Conservation (phyloP, 1,140 invertebrate genomes). For the Drosophila malerkotliana region DNA sequence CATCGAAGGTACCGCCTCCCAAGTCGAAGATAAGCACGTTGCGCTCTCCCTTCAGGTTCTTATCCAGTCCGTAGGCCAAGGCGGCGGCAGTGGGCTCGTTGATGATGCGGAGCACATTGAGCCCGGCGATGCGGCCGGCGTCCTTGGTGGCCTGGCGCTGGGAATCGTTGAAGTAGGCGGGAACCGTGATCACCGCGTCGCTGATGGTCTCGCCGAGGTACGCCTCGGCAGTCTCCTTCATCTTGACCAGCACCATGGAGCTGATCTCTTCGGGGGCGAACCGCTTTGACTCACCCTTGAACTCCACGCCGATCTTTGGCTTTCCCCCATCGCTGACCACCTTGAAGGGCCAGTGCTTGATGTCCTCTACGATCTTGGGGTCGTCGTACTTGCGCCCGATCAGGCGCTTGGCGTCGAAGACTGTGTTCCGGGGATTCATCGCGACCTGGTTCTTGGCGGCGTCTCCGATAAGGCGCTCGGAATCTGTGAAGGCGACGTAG, state of each 20-base stretch:
- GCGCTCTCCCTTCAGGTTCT: constrained; percentile 90
- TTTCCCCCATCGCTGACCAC: constrained; percentile 88
- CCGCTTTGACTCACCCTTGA: constrained; percentile 89
- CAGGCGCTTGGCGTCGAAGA: constrained; percentile 86
- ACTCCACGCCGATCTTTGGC: constrained; percentile 89
- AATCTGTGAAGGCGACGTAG: constrained; percentile 96
- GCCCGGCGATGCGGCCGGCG: constrained; percentile 88
- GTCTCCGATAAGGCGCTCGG: constrained; percentile 3
- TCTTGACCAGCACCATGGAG: constrained; percentile 91
- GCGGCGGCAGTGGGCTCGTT: constrained; percentile 91
- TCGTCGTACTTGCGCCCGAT: constrained; percentile 89
- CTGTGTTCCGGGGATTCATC: constrained; percentile 39
- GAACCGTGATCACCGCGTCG: constrained; percentile 87
- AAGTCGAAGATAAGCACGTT: constrained; percentile 91
- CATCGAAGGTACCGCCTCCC: constrained; percentile 92
- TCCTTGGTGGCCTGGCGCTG: constrained; percentile 88
- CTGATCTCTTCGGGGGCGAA: constrained; percentile 92
- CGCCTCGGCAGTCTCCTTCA: constrained; percentile 92
- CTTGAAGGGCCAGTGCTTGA: constrained; percentile 91
- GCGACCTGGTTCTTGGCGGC: constrained; percentile 6
- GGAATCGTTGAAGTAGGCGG: constrained; percentile 88
- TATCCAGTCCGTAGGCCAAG: constrained; percentile 90
- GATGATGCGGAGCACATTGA: constrained; percentile 89
- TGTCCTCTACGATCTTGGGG: constrained; percentile 89
- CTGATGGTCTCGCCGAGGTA: constrained; percentile 89